Evolutionary conservation across 2,888 invertebrate species (phyloP), one percentile per base, ranked within the genome.

Genomic region (Lasioglossum marginatum): DNA sequence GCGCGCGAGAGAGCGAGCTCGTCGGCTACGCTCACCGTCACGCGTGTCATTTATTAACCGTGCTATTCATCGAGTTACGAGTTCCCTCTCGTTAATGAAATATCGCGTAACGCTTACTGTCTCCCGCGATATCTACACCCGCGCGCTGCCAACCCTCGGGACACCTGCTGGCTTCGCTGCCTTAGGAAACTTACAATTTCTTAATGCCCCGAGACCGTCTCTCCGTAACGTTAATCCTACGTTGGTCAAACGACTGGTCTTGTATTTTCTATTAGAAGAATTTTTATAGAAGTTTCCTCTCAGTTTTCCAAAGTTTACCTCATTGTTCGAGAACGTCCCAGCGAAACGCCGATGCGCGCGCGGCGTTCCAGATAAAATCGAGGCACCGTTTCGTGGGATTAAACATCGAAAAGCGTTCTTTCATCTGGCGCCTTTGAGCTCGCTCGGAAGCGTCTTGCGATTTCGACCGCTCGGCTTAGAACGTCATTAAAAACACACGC

Each of bases 11-110:
- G 72, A 19, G 45, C 45, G 68, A 79, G 6, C 79, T 83, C 84
- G 85, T 83, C 78, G 76, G 76, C 85, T 79, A 73, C 72, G 84
- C 68, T 72, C 84, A 68, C 76, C 52, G 57, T 85, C 72, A 71
- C 48, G 57, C 76, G 60, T 72, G 84, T 85, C 85, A 71, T 80
- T 85, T 84, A 74, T 85, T 84, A 84, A 84, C 80, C 57, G 48
- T 52, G 77, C 77, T 80, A 77, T 85, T 80, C 85, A 85, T 80
- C 14, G 80, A 80, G 84, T 85, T 85, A 84, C 76, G 72, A 80
- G 85, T 84, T 80, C 63, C 70, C 68, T 77, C 73, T 73, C 31
- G 84, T 80, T 83, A 79, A 83, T 63, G 75, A 79, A 82, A 82
- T 77, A 83, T 79, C 77, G 45, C 43, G 63, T 70, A 85, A 83